Conservation (phyloP, 2,888 invertebrate species). For the Ormyrus pomaceus region DNA sequence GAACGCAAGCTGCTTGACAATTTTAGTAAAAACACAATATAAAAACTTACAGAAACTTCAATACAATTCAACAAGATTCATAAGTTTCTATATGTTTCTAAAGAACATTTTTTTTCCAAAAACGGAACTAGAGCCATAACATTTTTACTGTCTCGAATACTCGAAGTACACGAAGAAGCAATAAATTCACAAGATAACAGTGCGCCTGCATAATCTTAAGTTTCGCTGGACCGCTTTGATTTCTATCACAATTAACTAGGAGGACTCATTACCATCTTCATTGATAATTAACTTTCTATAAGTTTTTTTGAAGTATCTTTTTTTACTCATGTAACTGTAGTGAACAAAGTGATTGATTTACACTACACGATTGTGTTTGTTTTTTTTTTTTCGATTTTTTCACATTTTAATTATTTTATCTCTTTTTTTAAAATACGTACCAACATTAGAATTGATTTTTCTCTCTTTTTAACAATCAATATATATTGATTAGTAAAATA, state of each 20-base stretch:
- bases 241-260: slow-evolving; percentile 70
- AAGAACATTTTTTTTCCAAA: slow-evolving; percentile 35
- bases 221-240: slow-evolving; percentile 58
- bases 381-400: slow-evolving; percentile 49
- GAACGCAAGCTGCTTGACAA: slow-evolving; percentile 34
- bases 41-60: slow-evolving; percentile 42
- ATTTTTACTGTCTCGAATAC: slow-evolving; percentile 34
- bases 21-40: slow-evolving; percentile 31
- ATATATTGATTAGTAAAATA: slow-evolving; percentile 66
- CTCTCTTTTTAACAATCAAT: slow-evolving; percentile 52
- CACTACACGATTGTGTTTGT: slow-evolving; percentile 19
- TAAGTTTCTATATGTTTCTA: slow-evolving; percentile 32
- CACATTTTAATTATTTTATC: slow-evolving; percentile 38
- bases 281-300: slow-evolving; percentile 44
- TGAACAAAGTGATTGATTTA: slow-evolving; percentile 14
- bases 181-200: slow-evolving; percentile 41
- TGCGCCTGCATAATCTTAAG: slow-evolving; percentile 47
- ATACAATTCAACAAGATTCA: slow-evolving; percentile 22
- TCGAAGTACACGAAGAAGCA: slow-evolving; percentile 43
- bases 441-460: slow-evolving; percentile 56
- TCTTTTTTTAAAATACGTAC: slow-evolving; percentile 42
- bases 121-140: slow-evolving; percentile 47
- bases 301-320: slow-evolving; percentile 29
- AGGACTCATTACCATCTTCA: slow-evolving; percentile 60
- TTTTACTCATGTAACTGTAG: slow-evolving; percentile 24